Evolutionary conservation across 2,113 vertebrate genomes (phyloP).

Genomic region (Vidua chalybeata): DNA sequence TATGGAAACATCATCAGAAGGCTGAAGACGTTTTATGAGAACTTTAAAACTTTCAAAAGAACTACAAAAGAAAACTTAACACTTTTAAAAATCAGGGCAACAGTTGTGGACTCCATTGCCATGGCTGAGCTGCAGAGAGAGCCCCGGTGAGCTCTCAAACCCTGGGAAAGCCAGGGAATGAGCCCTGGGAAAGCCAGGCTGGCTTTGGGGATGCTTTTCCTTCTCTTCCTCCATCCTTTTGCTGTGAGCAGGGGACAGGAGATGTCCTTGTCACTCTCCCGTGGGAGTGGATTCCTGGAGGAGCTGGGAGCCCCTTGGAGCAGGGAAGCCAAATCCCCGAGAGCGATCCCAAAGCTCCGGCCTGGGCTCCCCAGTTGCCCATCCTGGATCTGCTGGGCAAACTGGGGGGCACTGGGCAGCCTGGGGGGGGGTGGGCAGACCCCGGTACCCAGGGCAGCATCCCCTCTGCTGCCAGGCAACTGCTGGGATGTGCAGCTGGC

Average conservation of each 20-base stretch:
- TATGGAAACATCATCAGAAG: no score
- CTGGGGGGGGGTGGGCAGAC: not conserved
- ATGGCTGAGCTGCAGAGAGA: not conserved
- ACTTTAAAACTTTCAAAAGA: no score
- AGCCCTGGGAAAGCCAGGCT: not conserved
- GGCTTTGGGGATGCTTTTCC: not conserved
- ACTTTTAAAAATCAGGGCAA: no score
- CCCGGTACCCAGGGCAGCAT: constrained; percentile 16
- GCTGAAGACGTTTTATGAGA: no score
- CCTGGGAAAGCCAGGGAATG: not conserved
- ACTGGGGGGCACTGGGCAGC: not conserved
- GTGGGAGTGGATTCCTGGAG: not conserved
- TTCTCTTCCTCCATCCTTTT: not conserved
- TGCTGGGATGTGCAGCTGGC: not conserved
- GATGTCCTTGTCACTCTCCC: not conserved
- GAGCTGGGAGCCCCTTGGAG: not conserved
- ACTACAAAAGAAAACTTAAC: no score
- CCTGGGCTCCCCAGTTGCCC: not conserved
- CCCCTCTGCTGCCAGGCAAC: constrained; percentile 68
- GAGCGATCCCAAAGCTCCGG: not conserved
- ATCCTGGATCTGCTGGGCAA: not conserved
- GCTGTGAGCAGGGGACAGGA: not conserved
- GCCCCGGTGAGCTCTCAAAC: not conserved
- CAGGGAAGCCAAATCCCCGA: rapidly evolving
- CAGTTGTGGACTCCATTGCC: no score